Evolutionary conservation across 2,113 vertebrate species (phyloP), one percentile per base, ranked within the genome.

Genomic region (Dicerorhinus sumatrensis): DNA sequence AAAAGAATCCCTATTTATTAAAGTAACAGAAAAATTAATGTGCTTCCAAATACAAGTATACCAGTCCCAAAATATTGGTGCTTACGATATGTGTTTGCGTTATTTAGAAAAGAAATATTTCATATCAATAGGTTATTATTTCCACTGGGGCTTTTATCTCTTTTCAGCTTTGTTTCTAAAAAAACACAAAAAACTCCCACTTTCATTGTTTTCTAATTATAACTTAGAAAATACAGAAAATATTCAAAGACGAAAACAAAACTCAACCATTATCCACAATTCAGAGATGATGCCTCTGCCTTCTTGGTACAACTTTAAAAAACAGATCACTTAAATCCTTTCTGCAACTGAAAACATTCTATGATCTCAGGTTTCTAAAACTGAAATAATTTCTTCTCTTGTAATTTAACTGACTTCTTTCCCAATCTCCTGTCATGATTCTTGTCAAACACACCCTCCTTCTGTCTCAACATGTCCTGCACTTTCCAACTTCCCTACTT

Each of bases 21-120:
- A 73, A 86, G 54, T 21, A 84, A 85, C 20, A 90, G 67, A 21
- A 80, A 96, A 90, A 76, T 20, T 3, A 67, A 20, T 42, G 6
- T 39, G 56, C 46, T 67, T 83, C 36, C 51, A 82, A 93, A 39
- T 39, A 58, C 16, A 85, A 58, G 17, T 25, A 62, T 42, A 51
- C 18, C 79, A 33, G 29, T 6, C 8, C 72, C 14, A 21, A 94
- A 83, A 84, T 36, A 86, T 1, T 31, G 36, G 46, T 83, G 75
- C 39, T 14, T 65, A 17, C 54, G 14, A 51, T 25, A 51, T 7
- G 7, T 83, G 60, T 46, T 27, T 81, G 58, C 13, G 56, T 33
- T 88, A 27, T 39, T 81, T 39, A 85, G 39, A 84, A 94, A 97
- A 88, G 31, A 75, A 56, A 58, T 56, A 29, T 84, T 92, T 39